Base-by-base conservation (phyloP, 2,888 invertebrate genomes). In the Rhagonycha lutea region DNA sequence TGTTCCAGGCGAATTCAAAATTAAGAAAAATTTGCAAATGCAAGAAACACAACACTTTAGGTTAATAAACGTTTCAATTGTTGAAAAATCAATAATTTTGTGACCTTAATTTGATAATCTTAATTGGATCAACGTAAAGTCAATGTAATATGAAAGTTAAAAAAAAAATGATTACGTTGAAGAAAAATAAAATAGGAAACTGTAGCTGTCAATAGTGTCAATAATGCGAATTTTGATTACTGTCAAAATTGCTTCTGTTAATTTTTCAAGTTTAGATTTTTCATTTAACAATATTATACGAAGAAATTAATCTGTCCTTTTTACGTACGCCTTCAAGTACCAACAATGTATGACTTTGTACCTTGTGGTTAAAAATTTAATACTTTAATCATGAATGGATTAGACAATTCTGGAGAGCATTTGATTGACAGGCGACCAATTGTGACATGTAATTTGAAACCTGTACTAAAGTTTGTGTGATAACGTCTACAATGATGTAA, bases 361-460 rank as follows among this genome's bases (percentile, higher is more conserved):
- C 82, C 85, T 71, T 84, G 85, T 81, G 86, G 85, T 81, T 86
- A 83, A 83, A 82, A 79, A 72, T 80, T 75, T 67, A 78, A 78
- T 47, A 73, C 76, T 78, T 79, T 79, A 89, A 90, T 89, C 89
- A 79, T 79, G 79, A 79, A 79, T 79, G 79, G 79, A 60, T 65
- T 77, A 73, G 77, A 74, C 72, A 65, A 70, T 61, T 63, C 68
- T 26, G 85, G 86, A 81, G 86, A 89, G 85, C 89, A 88, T 82
- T 89, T 89, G 88, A 89, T 92, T 91, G 92, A 92, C 87, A 91
- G 92, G 85, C 92, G 92, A 88, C 93, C 94, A 76, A 91, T 93
- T 83, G 90, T 94, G 87, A 93, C 94, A 89, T 94, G 94, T 93
- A 90, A 90, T 92, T 91, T 65, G 65, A 72, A 62, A 68, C n/a